Base-by-base conservation (phyloP, 2,888 invertebrate genomes). In the Lutraria lutraria region DNA sequence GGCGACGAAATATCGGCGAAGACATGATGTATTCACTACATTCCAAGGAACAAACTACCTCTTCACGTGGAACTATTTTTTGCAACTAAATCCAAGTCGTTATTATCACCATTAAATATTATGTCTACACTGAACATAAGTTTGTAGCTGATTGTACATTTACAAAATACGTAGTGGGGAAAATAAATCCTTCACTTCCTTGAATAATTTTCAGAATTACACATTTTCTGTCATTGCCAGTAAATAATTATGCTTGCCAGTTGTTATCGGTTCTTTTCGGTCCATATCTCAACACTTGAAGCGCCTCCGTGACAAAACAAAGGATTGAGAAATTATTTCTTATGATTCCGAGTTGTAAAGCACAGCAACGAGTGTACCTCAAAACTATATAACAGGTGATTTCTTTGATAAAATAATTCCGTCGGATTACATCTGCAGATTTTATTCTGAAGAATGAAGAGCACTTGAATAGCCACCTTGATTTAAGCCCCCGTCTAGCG, bases 1-100 rank as follows among this genome's bases (percentile, higher is more conserved):
- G 89, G 53, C 93, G 93, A 82, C 94, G 89, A 29, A 93, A 89
- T 6, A 94, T 80, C 16, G 89, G 89, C 19, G 89, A 89, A 80
- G 87, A 76, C 87, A 79, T 89, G 13, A n/a, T 56, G 29, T 13
- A n/a, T 81, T 68, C 8, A 25, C n/a, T 25, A 3, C n/a, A n/a
- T 63, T 63, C 63, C 63, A 21, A 63, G 63, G 25, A 25, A 68
- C 25, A 25, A 13, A 2, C n/a, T 12, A 68, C n/a, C n/a, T 13
- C n/a, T 3, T 13, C n/a, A 68, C 25, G n/a, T 25, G 63, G 6
- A 68, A 68, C n/a, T 25, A 21, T 68, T 6, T 25, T 10, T 56
- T 68, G 0, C 63, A 68, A 25, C 25, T 68, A 68, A 68, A 68
- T 68, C 63, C 63, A 68, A 68, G 19, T 68, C 25, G 21, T 68